These are phyloP conservation scores for Cyrtorhinus lividipennis DNA, from an alignment of 1,140 invertebrate genomes.

Conservation along the genomic window DNA sequence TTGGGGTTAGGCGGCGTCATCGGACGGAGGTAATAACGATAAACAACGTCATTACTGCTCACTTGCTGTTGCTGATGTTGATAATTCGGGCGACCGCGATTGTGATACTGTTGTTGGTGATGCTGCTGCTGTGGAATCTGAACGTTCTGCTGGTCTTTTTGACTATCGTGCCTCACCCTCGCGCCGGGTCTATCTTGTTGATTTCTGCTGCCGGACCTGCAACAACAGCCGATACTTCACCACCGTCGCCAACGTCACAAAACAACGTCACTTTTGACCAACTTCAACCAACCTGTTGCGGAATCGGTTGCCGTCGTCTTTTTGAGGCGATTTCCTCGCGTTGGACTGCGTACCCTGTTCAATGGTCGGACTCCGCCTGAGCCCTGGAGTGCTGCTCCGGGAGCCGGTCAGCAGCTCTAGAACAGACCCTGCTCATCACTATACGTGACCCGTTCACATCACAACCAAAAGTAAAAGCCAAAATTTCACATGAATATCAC, in stretches of 20 bases:
- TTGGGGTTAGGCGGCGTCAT: too few species aligned
- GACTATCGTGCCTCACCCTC: background rate
- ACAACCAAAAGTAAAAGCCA: background rate
- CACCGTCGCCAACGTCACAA: too few species aligned
- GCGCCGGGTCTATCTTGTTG: background rate
- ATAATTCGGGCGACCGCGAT: conserved; percentile 28
- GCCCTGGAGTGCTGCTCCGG: conserved; percentile 58
- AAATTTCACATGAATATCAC: too few species aligned
- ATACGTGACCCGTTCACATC: background rate
- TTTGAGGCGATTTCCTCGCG: conserved; percentile 22
- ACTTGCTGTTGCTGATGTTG: conserved; percentile 27
- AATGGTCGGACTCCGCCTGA: conserved; percentile 57
- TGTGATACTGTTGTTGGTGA: conserved; percentile 27
- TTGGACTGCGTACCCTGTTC: conserved; percentile 64
- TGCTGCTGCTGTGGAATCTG: conserved; percentile 19
- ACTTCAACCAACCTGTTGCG: conserved; percentile 4
- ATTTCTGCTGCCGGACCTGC: background rate
- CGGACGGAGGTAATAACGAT: too few species aligned
- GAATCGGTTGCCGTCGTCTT: background rate
- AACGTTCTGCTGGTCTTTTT: conserved; percentile 12
- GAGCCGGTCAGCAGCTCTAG: conserved; percentile 59
- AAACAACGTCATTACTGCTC: too few species aligned
- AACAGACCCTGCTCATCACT: conserved; percentile 31
- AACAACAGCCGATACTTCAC: too few species aligned
- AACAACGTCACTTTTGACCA: too few species aligned